These are phyloP conservation scores for Hassar affinis DNA, from an alignment of 2,113 vertebrate genomes.

Conservation along the genomic window DNA sequence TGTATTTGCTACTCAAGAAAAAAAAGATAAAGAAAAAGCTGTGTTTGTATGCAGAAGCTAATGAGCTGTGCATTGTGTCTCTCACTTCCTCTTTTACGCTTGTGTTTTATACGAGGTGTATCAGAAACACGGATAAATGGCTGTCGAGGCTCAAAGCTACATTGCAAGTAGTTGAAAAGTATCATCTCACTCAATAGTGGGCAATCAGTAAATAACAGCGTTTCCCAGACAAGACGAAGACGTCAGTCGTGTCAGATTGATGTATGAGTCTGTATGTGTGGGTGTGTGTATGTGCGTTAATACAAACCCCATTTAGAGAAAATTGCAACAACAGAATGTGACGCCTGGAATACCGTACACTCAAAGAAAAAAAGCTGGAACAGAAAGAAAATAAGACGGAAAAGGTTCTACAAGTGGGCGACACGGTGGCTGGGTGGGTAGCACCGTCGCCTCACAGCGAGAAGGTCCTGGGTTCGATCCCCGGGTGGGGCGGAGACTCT, in stretches of 20 bases:
- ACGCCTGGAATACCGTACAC: no score
- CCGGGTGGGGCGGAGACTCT: no score
- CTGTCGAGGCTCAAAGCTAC: neutral
- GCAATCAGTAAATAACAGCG: neutral
- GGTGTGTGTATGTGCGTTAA: neutral
- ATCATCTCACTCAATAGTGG: constrained; percentile 1
- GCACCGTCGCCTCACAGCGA: no score
- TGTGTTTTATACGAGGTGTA: neutral
- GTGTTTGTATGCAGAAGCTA: neutral
- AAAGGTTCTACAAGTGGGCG: no score
- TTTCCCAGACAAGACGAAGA: neutral
- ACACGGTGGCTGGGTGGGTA: no score
- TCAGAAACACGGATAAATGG: neutral
- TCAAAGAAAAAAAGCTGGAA: no score
- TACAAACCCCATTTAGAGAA: no score
- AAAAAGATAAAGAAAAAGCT: neutral
- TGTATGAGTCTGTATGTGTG: neutral
- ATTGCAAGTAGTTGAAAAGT: neutral
- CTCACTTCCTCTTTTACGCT: neutral
- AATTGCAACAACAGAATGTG: no score
- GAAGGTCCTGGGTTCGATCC: no score
- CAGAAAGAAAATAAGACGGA: no score
- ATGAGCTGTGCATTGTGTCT: constrained; percentile 5
- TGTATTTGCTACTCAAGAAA: neutral
- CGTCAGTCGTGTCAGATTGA: neutral